Conservation (phyloP, 2,888 invertebrate species). For the Eristalis intricaria region DNA sequence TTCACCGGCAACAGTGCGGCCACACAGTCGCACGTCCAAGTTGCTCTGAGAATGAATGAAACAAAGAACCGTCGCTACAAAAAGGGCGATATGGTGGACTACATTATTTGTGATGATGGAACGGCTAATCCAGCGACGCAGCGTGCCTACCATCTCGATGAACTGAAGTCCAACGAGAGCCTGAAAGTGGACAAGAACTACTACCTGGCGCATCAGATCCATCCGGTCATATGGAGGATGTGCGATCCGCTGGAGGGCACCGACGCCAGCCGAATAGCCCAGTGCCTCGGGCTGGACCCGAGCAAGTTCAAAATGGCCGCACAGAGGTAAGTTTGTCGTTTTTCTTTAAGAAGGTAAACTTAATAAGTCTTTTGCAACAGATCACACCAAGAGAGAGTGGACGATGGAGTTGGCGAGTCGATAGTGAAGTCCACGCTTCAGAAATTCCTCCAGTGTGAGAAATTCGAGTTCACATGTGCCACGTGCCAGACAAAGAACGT, state of each 20-base stretch:
- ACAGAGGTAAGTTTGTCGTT: constrained; percentile 76
- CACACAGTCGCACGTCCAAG: constrained; percentile 93
- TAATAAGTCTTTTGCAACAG: constrained; percentile 48
- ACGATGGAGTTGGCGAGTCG: constrained; percentile 80
- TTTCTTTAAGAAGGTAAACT: not conserved
- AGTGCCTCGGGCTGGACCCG: constrained; percentile 90
- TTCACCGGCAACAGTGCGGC: constrained; percentile 89
- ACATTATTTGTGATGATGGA: constrained; percentile 96
- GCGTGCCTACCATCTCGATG: constrained; percentile 96
- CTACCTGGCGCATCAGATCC: constrained; percentile 96
- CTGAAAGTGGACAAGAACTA: constrained; percentile 93
- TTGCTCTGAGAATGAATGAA: constrained; percentile 92
- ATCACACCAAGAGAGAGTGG: constrained; percentile 81
- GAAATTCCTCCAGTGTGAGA: constrained; percentile 84
- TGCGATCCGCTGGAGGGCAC: constrained; percentile 98
- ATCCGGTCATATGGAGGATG: constrained; percentile 96
- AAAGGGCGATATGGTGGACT: constrained; percentile 97
- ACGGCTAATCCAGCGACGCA: constrained; percentile 90
- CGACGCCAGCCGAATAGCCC: constrained; percentile 94
- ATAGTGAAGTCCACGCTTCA: constrained; percentile 80
- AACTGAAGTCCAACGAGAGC: constrained; percentile 87
- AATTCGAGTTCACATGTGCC: constrained; percentile 86
- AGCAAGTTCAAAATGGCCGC: constrained; percentile 80
- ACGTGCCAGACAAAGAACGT: constrained; percentile 84
- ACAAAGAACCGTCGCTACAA: constrained; percentile 91